Evolutionary conservation across 2,888 invertebrate species (phyloP).

Genomic region (Cetonia aurata): DNA sequence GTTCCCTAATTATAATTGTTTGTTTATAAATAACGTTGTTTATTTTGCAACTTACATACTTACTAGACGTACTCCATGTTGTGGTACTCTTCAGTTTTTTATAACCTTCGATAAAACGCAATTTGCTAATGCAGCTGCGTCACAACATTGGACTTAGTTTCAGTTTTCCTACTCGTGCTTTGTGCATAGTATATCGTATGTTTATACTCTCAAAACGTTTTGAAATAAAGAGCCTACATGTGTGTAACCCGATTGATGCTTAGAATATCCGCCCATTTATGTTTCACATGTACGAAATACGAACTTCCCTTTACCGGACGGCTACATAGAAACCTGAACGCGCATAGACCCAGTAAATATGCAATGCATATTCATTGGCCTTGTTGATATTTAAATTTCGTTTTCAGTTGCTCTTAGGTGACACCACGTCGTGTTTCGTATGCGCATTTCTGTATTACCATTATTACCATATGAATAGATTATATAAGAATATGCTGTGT

Average conservation of each 20-base stretch:
- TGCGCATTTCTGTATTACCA: constrained; percentile 50
- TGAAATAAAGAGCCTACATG: neutral
- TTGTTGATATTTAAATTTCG: constrained; percentile 44
- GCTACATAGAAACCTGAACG: constrained; percentile 11
- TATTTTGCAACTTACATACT: constrained; percentile 23
- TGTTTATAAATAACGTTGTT: constrained; percentile 18
- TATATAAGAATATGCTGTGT: constrained; percentile 52
- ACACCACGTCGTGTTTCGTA: constrained; percentile 47
- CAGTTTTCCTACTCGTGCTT: neutral
- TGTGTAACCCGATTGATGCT: constrained; percentile 12
- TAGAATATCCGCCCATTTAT: neutral
- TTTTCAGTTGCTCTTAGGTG: constrained; percentile 37
- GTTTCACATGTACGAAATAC: constrained; percentile 26
- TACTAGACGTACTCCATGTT: constrained; percentile 23
- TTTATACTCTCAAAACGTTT: constrained; percentile 1
- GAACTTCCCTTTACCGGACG: constrained; percentile 19
- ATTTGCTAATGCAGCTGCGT: constrained; percentile 27
- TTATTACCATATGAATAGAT: constrained; percentile 55
- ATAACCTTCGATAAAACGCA: constrained; percentile 37
- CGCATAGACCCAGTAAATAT: constrained; percentile 10
- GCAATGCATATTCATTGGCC: constrained; percentile 42
- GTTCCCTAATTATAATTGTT: constrained; percentile 7
- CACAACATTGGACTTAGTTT: neutral
- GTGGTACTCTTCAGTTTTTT: constrained; percentile 17
- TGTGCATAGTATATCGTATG: neutral